phyloP scores from a whole-genome alignment of 2,113 vertebrate species.

The Saguinus midas region DNA sequence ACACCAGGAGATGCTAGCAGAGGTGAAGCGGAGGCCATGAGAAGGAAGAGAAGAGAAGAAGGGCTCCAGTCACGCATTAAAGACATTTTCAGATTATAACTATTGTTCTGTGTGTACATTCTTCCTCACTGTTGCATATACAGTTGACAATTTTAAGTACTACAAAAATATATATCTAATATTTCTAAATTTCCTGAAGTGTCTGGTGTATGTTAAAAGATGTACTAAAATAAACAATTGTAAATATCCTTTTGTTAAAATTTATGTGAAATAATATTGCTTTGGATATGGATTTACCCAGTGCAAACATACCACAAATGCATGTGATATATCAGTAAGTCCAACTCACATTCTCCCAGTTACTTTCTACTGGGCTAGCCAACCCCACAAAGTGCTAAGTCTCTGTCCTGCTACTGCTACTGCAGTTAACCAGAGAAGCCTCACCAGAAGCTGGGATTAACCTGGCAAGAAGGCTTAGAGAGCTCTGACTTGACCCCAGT shows the following conservation, averaged over 20 bases:
- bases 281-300: background rate
- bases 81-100: background rate
- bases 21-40: background rate
- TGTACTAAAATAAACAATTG: background rate
- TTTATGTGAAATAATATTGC: background rate
- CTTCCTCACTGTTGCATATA: background rate
- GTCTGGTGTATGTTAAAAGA: background rate
- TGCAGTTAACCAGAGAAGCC: background rate
- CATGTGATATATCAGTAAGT: background rate
- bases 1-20: background rate
- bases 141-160: background rate
- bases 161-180: background rate
- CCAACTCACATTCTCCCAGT: background rate
- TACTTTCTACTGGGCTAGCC: background rate
- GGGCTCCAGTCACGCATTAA: background rate
- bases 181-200: background rate
- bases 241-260: background rate
- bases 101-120: background rate
- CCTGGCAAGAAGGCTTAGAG: background rate
- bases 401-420: background rate
- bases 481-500: background rate
- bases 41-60: background rate
- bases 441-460: background rate
- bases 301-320: background rate
- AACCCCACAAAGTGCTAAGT: too few species aligned